These are phyloP conservation scores for Microcaecilia unicolor DNA, from an alignment of 2,797 vertebrate genomes.

Conservation along the genomic window DNA sequence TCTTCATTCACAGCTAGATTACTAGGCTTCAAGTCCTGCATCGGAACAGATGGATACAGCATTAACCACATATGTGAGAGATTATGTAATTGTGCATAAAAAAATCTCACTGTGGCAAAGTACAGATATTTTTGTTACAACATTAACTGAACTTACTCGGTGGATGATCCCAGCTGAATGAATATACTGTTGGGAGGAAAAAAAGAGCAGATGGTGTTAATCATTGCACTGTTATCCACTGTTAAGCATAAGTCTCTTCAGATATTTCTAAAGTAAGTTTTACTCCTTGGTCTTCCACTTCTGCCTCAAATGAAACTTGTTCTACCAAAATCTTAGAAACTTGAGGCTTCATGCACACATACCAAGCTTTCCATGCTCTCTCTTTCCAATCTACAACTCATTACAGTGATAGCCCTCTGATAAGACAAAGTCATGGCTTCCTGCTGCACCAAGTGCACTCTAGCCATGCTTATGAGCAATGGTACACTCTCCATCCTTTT, in stretches of 20 bases:
- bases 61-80: neutral
- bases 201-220: constrained; percentile 1
- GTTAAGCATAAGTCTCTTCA: neutral
- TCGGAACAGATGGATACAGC: constrained; percentile 4
- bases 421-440: no score
- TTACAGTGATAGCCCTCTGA: no score
- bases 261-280: no score
- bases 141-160: constrained; percentile 68
- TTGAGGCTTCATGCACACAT: neutral
- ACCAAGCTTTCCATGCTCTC: no score
- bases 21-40: constrained; percentile 92
- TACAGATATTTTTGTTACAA: neutral
- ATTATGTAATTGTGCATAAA: no score
- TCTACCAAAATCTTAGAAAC: neutral
- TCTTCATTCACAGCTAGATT: constrained; percentile 96
- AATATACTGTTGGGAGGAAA: constrained; percentile 76
- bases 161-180: constrained; percentile 96
- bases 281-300: rapidly evolving
- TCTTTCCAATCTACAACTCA: no score
- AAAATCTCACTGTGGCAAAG: neutral
- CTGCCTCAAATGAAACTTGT: neutral
- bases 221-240: no score
- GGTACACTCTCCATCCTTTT: no score
- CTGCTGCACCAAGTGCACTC: no score
- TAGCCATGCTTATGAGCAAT: no score